Base-by-base conservation (phyloP, 2,113 vertebrate species). In the Athene cunicularia region DNA sequence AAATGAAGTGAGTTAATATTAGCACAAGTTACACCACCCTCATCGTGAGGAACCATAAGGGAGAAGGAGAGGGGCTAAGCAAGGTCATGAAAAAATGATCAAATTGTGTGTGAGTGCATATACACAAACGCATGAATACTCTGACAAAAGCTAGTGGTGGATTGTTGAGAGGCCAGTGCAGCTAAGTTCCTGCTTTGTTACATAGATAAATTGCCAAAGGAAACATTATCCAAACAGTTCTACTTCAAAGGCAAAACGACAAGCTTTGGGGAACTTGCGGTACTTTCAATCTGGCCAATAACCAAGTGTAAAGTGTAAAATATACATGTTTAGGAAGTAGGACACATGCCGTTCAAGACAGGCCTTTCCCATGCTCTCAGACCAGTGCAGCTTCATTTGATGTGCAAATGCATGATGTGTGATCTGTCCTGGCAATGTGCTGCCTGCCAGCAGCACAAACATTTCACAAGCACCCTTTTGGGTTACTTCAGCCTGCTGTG, bases 171-270 rank as follows among this genome's bases (percentile, higher is more conserved):
- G 88, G 84, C 86, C 80, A 35, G 2, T 52, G 75, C 50, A 81
- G 70, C 39, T 49, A 79, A 96, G 95, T 85, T 96, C 91, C 93
- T 93, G 86, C 93, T 95, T 94, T 47, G 64, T 93, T 97, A 89
- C 96, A 92, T 52, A 98, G 98, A 98, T 97, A 97, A 98, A 98
- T 97, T 97, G 97, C 96, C 97, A 97, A 95, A 97, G 95, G 98
- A 98, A 98, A 98, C 97, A 97, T 96, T 97, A 98, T 97, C 97
- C 97, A 91, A 96, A 97, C 97, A 97, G 77, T 97, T 97, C 95
- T 94, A 98, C 98, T 97, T 98, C 98, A 98, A 98, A 98, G 98
- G 86, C 97, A 68, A 71, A 89, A 86, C 1, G 73, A 95, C 97
- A 97, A 96, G 94, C 95, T 89, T 96, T 70, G 86, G 88, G 94